phyloP scores from a whole-genome alignment of 2,113 vertebrate species.

The Chaetodon trifascialis region DNA sequence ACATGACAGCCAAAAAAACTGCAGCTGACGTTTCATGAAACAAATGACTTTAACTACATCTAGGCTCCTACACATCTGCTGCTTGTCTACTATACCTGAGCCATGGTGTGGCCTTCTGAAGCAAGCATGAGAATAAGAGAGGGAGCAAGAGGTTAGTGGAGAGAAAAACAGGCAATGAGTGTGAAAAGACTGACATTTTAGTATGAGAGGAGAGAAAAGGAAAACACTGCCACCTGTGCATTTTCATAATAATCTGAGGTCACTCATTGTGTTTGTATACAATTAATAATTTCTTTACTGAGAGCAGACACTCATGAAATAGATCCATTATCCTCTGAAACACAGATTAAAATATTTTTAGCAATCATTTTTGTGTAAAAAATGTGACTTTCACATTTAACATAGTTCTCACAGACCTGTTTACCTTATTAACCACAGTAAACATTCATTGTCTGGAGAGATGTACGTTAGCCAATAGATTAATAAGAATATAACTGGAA shows the following conservation, averaged over 20 bases:
- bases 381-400: too few species aligned
- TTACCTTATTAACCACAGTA: not conserved
- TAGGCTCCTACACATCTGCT: conserved; percentile 23
- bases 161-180: conserved; percentile 46
- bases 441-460: not conserved
- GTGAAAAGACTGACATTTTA: conserved; percentile 7
- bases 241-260: not conserved
- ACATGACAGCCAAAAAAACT: not conserved
- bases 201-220: conserved; percentile 6
- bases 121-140: conserved; percentile 77
- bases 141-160: conserved; percentile 68
- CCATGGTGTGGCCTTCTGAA: conserved; percentile 76
- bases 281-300: not conserved
- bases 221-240: conserved; percentile 1
- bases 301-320: not conserved
- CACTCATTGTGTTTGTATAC: not conserved
- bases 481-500: not conserved
- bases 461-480: not conserved
- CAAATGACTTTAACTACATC: not conserved
- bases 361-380: too few species aligned
- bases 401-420: too few species aligned
- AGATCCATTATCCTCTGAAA: not conserved
- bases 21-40: not conserved
- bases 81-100: conserved; percentile 78
- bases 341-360: too few species aligned